A percentile compares a stretch with the other conserved stretches of the same genome.
Conservation (phyloP, 2,888 invertebrate species). For the Epistrophe eligans region DNA sequence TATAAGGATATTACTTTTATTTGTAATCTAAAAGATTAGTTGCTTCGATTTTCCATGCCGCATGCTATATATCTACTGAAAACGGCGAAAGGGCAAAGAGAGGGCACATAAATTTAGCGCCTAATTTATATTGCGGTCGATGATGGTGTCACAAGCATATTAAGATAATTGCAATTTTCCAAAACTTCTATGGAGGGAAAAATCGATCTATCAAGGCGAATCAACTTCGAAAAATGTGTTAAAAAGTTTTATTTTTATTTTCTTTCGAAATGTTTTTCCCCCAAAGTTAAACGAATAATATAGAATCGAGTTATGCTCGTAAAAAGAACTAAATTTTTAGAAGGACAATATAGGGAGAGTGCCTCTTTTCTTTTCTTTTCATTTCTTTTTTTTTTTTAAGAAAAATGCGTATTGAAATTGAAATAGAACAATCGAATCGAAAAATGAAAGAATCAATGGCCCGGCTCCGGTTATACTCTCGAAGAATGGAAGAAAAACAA, state of each 20-base stretch:
- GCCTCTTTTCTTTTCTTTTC: conserved; percentile 32
- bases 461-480: conserved; percentile 42
- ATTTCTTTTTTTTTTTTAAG: background rate
- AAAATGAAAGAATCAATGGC: conserved; percentile 58
- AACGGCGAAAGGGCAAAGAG: background rate
- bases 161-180: conserved; percentile 65
- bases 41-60: conserved; percentile 66
- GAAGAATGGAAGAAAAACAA: conserved; percentile 6
- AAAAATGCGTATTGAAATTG: conserved; percentile 63
- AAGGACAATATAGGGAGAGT: conserved; percentile 44
- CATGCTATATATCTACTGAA: background rate
- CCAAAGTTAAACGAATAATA: background rate
- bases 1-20: conserved; percentile 67
- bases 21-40: conserved; percentile 74
- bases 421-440: conserved; percentile 63
- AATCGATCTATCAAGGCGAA: conserved; percentile 49
- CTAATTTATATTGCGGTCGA: conserved; percentile 67
- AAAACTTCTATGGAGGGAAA: conserved; percentile 11
- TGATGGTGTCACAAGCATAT: conserved; percentile 64
- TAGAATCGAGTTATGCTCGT: conserved; percentile 46
- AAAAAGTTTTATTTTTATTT: conserved; percentile 39
- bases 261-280: conserved; percentile 12
- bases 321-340: conserved; percentile 57
- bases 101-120: conserved; percentile 63
- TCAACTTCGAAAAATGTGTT: conserved; percentile 25